Evolutionary conservation across 2,888 invertebrate genomes (phyloP).

Genomic region (Nudaria mundana): DNA sequence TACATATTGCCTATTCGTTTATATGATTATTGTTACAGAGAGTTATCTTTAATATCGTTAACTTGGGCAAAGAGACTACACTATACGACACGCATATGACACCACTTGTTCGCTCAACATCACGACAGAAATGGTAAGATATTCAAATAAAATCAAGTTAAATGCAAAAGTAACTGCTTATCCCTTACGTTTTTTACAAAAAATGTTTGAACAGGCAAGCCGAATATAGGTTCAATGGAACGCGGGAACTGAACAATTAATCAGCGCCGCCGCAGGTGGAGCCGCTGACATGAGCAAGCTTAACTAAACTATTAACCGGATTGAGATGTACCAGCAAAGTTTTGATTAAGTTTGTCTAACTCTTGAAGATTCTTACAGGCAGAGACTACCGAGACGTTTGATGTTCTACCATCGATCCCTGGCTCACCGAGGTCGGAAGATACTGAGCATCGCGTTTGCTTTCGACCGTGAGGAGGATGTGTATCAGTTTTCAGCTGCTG

Average conservation of each 20-base stretch:
- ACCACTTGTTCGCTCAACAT: conserved; percentile 95
- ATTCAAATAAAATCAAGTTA: not conserved
- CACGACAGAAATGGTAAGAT: conserved; percentile 93
- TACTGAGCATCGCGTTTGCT: conserved; percentile 95
- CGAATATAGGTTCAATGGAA: too few species aligned
- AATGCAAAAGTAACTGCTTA: too few species aligned
- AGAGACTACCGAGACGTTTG: conserved; percentile 88
- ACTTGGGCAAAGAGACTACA: conserved; percentile 95
- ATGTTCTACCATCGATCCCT: conserved; percentile 96
- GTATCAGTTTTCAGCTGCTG: conserved; percentile 96
- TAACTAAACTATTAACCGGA: too few species aligned
- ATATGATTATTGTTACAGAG: conserved; percentile 82
- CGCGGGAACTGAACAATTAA: too few species aligned
- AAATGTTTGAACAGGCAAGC: too few species aligned
- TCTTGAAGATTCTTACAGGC: too few species aligned
- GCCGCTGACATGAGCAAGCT: too few species aligned
- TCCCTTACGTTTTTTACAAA: too few species aligned
- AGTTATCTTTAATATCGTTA: conserved; percentile 98
- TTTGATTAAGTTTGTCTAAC: too few species aligned
- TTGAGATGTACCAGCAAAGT: too few species aligned
- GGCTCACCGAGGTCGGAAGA: conserved; percentile 93
- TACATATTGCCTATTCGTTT: not conserved
- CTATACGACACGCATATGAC: conserved; percentile 95
- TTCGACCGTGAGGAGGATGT: conserved; percentile 97
- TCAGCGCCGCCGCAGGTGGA: too few species aligned